Evolutionary conservation across 35 echinoderm and acorn worm genomes (phyloP), one percentile per base, ranked within the genome.

Genomic region (Apostichopus californicus): DNA sequence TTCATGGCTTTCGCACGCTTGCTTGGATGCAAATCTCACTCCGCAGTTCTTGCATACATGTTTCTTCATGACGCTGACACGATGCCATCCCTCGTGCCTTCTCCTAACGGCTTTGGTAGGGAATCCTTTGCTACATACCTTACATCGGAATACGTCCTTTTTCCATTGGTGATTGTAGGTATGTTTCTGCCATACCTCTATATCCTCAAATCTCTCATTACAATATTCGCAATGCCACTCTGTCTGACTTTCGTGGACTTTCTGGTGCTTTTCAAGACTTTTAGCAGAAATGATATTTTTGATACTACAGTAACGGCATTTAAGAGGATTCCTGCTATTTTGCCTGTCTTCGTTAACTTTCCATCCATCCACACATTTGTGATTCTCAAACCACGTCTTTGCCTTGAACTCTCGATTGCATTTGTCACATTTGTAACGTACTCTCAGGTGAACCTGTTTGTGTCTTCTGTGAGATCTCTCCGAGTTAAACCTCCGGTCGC

Each of bases 331-430:
- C n/a, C 18, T n/a, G 71, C 71, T 22, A 7, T 75, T 22, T 7
- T 12, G 1, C 3, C 34, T 46, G 34, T 61, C 12, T 61, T 61
- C 12, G 12, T 12, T 61, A 61, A 61, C 58, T 61, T 61, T 12
- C 4, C 7, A 61, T 61, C n/a, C 71, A 75, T 22, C 71, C 0
- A 75, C 21, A 18, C 71, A 75, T 75, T 24, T 75, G 17, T 75
- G 71, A 75, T 75, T 22, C 7, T 75, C 71, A 22, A 20, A 75
- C 71, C 71, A 75, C 20, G 71, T 18, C 71, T 75, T 75, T 7
- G 71, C 71, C 71, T 22, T 75, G 71, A 75, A 75, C 17, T 75
- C 71, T n/a, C 71, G 71, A 18, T 75, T 75, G 71, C 71, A 75
- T 6, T 75, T 75, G 17, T 22, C 21, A 22, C 71, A 75, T n/a